Percentiles rank a stretch among this genome's conserved stretches.
phyloP scores from a whole-genome alignment of 2,113 vertebrate genomes.

The Corythoichthys intestinalis region DNA sequence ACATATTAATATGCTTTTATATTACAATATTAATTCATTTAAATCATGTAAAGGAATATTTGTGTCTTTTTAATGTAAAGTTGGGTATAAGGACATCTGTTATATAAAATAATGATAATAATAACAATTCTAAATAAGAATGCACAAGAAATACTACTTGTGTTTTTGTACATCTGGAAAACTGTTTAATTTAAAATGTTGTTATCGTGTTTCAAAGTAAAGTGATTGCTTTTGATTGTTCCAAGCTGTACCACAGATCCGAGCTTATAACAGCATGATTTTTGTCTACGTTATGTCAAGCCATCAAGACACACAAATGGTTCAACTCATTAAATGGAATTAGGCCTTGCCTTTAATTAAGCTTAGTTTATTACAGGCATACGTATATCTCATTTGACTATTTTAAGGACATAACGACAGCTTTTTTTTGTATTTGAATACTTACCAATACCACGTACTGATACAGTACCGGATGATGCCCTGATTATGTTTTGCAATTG shows the following conservation, averaged over 20 bases:
- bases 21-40: too few species aligned
- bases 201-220: background rate
- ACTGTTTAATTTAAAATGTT: background rate
- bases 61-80: too few species aligned
- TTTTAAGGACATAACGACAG: too few species aligned
- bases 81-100: too few species aligned
- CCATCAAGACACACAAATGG: background rate
- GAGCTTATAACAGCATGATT: background rate
- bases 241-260: background rate
- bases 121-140: background rate
- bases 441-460: background rate
- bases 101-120: background rate
- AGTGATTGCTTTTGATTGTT: background rate
- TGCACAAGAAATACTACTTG: background rate
- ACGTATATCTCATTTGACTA: too few species aligned
- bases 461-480: background rate
- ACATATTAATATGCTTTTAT: too few species aligned
- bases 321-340: background rate
- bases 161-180: background rate
- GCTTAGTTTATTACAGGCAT: background rate
- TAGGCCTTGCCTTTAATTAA: background rate
- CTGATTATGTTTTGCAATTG: background rate
- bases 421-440: too few species aligned
- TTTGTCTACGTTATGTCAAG: background rate
- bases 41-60: too few species aligned